phyloP scores from a whole-genome alignment of 92 coral and sea anemone genomes.

The Epizoanthus stellaris region DNA sequence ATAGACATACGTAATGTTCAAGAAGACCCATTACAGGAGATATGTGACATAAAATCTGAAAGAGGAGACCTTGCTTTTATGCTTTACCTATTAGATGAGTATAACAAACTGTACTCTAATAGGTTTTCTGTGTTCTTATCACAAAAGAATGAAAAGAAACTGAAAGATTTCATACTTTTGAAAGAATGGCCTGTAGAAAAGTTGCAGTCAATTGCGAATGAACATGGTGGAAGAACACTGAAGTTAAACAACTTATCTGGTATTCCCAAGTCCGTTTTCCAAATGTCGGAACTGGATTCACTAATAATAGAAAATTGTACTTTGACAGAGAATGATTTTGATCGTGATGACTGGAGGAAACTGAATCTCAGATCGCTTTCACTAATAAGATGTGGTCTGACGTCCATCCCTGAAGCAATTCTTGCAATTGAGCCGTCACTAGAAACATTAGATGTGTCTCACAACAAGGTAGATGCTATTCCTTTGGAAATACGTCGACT shows the following conservation, averaged over 20 bases:
- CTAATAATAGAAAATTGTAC: conserved; percentile 41
- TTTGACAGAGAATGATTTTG: conserved; percentile 39
- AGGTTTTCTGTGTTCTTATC: conserved; percentile 59
- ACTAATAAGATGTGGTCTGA: conserved; percentile 42
- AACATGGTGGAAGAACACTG: conserved; percentile 51
- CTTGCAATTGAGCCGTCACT: conserved; percentile 26
- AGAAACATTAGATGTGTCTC: conserved; percentile 50
- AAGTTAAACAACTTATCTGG: conserved; percentile 45
- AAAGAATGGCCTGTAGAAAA: conserved; percentile 67
- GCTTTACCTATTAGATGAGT: conserved; percentile 51
- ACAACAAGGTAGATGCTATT: conserved; percentile 45
- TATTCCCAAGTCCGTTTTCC: conserved; percentile 64
- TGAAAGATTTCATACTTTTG: conserved; percentile 36
- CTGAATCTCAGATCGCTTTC: conserved; percentile 49
- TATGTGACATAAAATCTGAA: conserved; percentile 43
- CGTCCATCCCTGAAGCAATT: conserved; percentile 52
- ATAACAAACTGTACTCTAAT: conserved; percentile 44
- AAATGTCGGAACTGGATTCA: conserved; percentile 35
- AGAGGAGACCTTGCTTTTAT: conserved; percentile 58
- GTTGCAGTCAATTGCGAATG: conserved; percentile 1
- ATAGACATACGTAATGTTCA: neutral
- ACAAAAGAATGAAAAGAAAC: conserved; percentile 49
- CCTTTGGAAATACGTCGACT: conserved; percentile 28
- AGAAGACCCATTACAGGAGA: neutral
- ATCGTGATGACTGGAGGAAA: conserved; percentile 37